Evolutionary conservation across 2,113 vertebrate genomes (phyloP).

Genomic region (Phylloscopus whistleri): DNA sequence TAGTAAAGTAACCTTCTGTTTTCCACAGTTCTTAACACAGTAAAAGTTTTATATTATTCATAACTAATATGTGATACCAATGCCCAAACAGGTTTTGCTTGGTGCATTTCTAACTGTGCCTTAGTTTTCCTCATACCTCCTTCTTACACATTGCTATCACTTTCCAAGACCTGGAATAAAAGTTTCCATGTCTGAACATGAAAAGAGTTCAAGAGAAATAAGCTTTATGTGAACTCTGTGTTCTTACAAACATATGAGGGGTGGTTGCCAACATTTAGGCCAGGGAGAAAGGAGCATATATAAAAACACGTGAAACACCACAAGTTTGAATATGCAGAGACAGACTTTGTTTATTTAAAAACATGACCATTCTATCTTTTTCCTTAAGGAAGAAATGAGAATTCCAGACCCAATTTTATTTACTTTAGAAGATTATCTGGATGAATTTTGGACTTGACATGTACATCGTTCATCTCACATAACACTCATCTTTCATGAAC

Average conservation of each 20-base stretch:
- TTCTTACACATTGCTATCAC: not conserved
- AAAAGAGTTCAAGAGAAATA: not conserved
- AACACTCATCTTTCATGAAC: not conserved
- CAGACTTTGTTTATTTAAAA: not conserved
- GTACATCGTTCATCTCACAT: not conserved
- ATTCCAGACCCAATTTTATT: not conserved
- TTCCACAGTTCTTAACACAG: not conserved
- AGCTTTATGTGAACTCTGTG: not conserved
- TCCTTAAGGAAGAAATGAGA: not conserved
- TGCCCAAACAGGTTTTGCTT: not conserved
- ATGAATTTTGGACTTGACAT: not conserved
- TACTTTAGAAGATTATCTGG: not conserved
- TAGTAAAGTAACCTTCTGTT: not conserved
- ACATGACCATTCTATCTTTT: not conserved
- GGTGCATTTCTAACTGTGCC: not conserved
- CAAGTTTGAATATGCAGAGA: not conserved
- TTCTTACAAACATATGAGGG: not conserved
- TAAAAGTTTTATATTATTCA: not conserved
- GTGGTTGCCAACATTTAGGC: not conserved
- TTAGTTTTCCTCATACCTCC: not conserved
- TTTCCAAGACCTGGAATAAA: not conserved
- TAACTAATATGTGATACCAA: not conserved
- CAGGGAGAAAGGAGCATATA: not conserved
- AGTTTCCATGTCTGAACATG: not conserved
- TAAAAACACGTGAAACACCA: not conserved